Evolutionary conservation across 1,140 invertebrate species (phyloP), one percentile per base, ranked within the genome.

Genomic region (Idris sp.): DNA sequence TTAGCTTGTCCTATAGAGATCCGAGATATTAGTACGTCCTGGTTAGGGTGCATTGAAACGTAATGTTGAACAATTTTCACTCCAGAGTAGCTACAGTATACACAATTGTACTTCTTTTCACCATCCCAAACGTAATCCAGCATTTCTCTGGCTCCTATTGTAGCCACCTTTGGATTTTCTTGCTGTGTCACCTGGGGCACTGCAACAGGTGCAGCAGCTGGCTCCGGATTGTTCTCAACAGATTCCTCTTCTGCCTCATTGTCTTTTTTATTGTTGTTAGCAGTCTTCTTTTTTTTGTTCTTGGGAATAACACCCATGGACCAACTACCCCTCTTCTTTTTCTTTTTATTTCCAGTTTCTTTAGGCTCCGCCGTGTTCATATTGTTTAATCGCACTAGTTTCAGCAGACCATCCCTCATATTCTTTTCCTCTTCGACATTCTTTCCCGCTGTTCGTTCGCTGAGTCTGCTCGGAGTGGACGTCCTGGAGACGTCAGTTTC

Each of bases 41-140:
- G 86, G 26, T 89, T 87, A 2, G 90, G 89, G 84, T 94, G 93
- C 53, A 83, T 81, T 3, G 84, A 83, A 67, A 89, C 89, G 61
- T 92, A 92, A 84, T 94, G 93, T 30, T 88, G 83, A 0, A 93
- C 90, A 14, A 93, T 92, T 28, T 90, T 89, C 41, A 87, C 87
- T 0, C 91, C 91, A 22, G 74, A 82, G 64, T 89, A 92, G 0
- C 77, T 46, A 77, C 92, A 93, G 2, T 91, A 81, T 26, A 89
- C 79, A 65, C 90, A 94, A 9, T 86, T 80, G 33, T 90, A 89
- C 19, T 73, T 87, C 41, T 82, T 71, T 11, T 81, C 77, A 3
- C 75, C 79, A 0, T 40, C 54, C 77, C 79, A 86, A 0, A 74
- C 43, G 5, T 88, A 86, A 1, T 83, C 77, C 0, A 84, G 74